These are phyloP conservation scores for Eustalomyia histrio DNA, from an alignment of 2,888 invertebrate genomes.

Conservation along the genomic window DNA sequence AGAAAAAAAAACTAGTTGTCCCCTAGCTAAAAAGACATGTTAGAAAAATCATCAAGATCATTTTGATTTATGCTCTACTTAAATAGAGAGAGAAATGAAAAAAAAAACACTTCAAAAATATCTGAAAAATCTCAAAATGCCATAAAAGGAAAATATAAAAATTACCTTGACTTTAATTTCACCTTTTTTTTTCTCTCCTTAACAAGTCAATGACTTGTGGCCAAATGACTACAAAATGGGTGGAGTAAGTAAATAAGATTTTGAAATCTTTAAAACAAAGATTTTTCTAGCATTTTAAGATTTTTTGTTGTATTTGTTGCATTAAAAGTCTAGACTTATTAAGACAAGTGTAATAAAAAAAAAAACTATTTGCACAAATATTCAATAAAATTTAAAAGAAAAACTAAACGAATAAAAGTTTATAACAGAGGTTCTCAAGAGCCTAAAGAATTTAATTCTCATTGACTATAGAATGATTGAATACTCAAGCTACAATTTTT, in stretches of 20 bases:
- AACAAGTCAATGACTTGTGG: background rate
- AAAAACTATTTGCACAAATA: background rate
- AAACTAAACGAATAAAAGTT: background rate
- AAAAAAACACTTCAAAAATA: background rate
- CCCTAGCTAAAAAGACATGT: constrained; percentile 31
- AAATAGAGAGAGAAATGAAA: constrained; percentile 5
- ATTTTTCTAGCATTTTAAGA: background rate
- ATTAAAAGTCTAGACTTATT: background rate
- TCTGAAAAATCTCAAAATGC: background rate
- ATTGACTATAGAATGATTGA: no score
- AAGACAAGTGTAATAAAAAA: background rate
- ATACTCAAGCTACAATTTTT: no score
- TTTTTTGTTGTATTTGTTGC: background rate
- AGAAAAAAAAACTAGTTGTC: constrained; percentile 25
- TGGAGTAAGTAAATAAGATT: background rate
- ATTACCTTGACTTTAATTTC: constrained; percentile 44
- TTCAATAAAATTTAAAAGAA: background rate
- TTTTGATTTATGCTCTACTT: constrained; percentile 65
- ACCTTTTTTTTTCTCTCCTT: constrained; percentile 16
- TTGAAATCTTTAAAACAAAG: background rate
- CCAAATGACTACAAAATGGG: background rate
- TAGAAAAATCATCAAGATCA: constrained; percentile 62
- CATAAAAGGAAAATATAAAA: background rate
- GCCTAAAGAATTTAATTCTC: no score
- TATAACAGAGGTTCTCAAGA: background rate